Evolutionary conservation across 1,140 invertebrate genomes (phyloP), one percentile per base, ranked within the genome.

Genomic region (Sarcophaga peregrina): DNA sequence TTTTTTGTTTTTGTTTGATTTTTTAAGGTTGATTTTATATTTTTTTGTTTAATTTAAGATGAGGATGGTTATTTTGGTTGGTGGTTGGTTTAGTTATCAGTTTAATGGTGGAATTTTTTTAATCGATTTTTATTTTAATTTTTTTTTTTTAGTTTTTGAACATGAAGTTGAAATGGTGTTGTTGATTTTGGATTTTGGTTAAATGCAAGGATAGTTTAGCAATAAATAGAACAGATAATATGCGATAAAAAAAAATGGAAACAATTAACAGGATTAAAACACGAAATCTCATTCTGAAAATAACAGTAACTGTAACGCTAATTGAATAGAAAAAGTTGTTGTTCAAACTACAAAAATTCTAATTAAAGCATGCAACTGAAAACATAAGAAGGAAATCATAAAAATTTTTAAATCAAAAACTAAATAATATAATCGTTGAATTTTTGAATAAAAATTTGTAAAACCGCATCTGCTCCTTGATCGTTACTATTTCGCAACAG

Each of bases 131-230:
- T 25, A 68, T 62, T 62, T 62, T 68, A 8, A 20, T 68, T 17
- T 37, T 37, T 37, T 37, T 37, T 37, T 37, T 37, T 37, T 37
- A 37, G 25, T 37, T 37, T 37, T 37, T 37, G 25, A 37, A 37
- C 62, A 68, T 68, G 62, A 68, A 68, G 75, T 78, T 78, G 17
- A 78, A 78, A 50, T 78, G 47, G n/a, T 68, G 75, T 78, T 78
- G 25, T 76, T 7, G 58, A 11, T 62, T 62, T 25, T 72, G 17
- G n/a, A 20, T 74, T 74, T 76, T 76, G 74, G 74, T 76, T 76
- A 76, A 58, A 58, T 58, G 62, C 62, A 68, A 68, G 62, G 62
- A 68, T 20, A 68, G 62, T n/a, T 58, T 58, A 58, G 54, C 11
- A 68, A 20, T 68, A 68, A 68, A 68, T 68, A 68, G 62, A 68